Conservation (phyloP, 2,113 vertebrate species). For the Dunckerocampus dactyliophorus region DNA sequence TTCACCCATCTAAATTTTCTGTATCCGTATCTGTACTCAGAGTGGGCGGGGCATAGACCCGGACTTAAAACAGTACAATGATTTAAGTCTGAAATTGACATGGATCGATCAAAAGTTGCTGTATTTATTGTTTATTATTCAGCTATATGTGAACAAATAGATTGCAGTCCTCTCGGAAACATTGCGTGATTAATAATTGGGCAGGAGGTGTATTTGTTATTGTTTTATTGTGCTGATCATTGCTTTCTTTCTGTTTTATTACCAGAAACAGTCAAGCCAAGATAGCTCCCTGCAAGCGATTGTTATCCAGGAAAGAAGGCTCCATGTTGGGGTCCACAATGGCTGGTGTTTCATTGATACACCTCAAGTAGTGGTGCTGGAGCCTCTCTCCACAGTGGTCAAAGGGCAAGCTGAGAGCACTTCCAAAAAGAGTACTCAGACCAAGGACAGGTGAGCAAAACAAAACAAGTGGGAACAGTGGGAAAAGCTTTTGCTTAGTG, state of each 20-base stretch:
- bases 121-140: too few species aligned
- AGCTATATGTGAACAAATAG: too few species aligned
- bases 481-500: too few species aligned
- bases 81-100: too few species aligned
- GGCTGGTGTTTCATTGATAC: slow-evolving; percentile 83
- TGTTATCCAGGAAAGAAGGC: slow-evolving; percentile 83
- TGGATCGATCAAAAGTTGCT: too few species aligned
- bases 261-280: slow-evolving; percentile 55
- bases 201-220: neutral
- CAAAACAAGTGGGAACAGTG: too few species aligned
- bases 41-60: too few species aligned
- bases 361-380: slow-evolving; percentile 85
- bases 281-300: slow-evolving; percentile 42
- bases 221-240: neutral
- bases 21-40: too few species aligned
- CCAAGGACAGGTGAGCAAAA: slow-evolving; percentile 69
- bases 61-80: too few species aligned
- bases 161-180: too few species aligned
- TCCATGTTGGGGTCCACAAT: slow-evolving; percentile 85
- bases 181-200: neutral
- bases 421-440: slow-evolving; percentile 43
- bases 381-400: slow-evolving; percentile 49
- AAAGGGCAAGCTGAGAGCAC: slow-evolving; percentile 52
- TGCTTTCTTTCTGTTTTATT: slow-evolving; percentile 1
- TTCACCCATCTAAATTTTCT: too few species aligned